Percentiles rank a stretch among this genome's conserved stretches.
Evolutionary conservation across 2,113 vertebrate species (phyloP).

Genomic region (Haemorhous mexicanus): DNA sequence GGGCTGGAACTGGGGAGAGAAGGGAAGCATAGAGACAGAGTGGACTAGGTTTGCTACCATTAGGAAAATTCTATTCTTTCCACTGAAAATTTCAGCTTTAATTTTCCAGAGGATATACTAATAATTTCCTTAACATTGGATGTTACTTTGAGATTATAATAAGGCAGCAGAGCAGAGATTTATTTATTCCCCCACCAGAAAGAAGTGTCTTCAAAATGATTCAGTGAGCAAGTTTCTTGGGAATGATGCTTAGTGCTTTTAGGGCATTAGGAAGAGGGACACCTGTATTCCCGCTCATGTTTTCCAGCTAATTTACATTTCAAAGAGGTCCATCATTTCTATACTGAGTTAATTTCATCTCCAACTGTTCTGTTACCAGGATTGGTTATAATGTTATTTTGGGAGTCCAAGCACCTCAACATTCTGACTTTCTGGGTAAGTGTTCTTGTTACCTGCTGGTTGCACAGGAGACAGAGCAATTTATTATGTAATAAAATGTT

Average conservation of each 20-base stretch:
- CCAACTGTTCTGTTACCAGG: not conserved
- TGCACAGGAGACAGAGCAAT: not conserved
- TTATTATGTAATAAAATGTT: not conserved
- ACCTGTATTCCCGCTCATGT: not conserved
- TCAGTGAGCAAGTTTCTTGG: not conserved
- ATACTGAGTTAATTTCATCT: not conserved
- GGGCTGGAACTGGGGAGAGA: not conserved
- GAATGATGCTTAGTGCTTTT: not conserved
- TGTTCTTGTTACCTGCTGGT: not conserved
- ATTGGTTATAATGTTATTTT: not conserved
- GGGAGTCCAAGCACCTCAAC: not conserved
- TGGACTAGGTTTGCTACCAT: not conserved
- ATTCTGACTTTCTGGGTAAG: not conserved
- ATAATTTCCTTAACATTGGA: not conserved
- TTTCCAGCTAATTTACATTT: not conserved
- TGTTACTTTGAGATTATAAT: not conserved
- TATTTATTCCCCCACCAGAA: not conserved
- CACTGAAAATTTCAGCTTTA: not conserved
- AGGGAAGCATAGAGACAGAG: not conserved
- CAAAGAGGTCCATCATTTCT: not conserved
- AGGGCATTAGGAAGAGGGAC: not conserved
- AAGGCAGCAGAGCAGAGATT: not conserved
- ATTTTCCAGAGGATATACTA: not conserved
- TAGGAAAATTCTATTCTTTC: not conserved
- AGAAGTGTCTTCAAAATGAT: not conserved